Conservation (phyloP, 35 echinoderm and acorn worm genomes). For the Chiridota heheva region DNA sequence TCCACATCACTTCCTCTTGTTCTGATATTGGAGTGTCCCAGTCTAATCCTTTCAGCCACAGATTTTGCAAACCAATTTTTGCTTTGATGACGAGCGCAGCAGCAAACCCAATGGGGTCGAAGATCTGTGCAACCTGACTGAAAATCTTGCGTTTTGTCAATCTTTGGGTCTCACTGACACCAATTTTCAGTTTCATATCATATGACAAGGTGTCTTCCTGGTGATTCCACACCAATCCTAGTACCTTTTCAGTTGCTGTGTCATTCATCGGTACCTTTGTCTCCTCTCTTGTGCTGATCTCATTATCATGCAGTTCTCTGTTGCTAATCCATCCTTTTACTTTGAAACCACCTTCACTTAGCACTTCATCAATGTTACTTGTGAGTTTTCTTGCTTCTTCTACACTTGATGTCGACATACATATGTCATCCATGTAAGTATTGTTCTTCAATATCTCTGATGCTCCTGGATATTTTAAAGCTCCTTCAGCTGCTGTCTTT, state of each 20-base stretch:
- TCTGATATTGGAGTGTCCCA: constrained; percentile 52
- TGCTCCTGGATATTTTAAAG: constrained; percentile 22
- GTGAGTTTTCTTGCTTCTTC: constrained; percentile 17
- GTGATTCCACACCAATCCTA: constrained; percentile 56
- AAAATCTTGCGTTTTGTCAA: constrained; percentile 61
- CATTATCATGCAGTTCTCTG: neutral
- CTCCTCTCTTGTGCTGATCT: neutral
- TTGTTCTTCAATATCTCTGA: constrained; percentile 21
- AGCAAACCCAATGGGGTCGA: constrained; percentile 83
- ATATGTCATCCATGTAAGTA: constrained; percentile 90
- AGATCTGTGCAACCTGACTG: constrained; percentile 59
- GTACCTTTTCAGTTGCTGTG: constrained; percentile 28
- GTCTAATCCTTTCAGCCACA: constrained; percentile 55
- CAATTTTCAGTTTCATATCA: constrained; percentile 39
- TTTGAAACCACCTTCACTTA: constrained; percentile 1
- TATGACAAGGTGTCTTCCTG: constrained; percentile 34
- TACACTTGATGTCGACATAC: constrained; percentile 30
- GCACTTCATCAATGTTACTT: neutral
- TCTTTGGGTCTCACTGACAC: constrained; percentile 10
- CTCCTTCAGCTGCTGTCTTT: constrained; percentile 53
- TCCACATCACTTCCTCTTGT: constrained; percentile 15
- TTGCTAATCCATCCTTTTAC: constrained; percentile 10
- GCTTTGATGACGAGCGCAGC: constrained; percentile 61
- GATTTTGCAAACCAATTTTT: constrained; percentile 67
- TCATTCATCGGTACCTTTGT: neutral